phyloP scores from a whole-genome alignment of 2,888 invertebrate genomes.

The Parnassius apollo region DNA sequence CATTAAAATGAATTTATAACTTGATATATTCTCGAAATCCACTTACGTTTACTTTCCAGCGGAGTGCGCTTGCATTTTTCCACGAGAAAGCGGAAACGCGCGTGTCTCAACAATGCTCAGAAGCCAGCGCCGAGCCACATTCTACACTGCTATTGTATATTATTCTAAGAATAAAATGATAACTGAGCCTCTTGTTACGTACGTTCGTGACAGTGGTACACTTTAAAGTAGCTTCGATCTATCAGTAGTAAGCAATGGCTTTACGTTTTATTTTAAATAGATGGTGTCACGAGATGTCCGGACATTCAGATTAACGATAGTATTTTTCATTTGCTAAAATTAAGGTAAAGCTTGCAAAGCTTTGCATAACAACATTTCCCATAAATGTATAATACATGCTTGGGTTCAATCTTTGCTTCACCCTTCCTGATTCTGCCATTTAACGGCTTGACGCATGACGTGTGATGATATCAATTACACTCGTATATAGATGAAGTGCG shows the following conservation, averaged over 20 bases:
- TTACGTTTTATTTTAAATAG: no score
- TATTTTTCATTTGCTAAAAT: no score
- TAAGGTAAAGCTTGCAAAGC: no score
- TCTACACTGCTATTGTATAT: conserved; percentile 65
- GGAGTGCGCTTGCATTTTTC: conserved; percentile 72
- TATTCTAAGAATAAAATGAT: conserved; percentile 59
- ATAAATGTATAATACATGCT: no score
- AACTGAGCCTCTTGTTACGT: conserved; percentile 34
- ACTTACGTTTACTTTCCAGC: conserved; percentile 68
- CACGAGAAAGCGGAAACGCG: conserved; percentile 80
- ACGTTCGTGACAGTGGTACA: conserved; percentile 25
- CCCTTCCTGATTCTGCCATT: no score
- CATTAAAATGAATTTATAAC: conserved; percentile 34
- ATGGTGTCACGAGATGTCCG: no score
- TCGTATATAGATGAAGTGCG: no score
- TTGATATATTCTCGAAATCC: conserved; percentile 43
- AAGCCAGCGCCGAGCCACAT: conserved; percentile 67
- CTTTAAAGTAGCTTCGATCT: neutral
- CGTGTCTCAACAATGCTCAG: conserved; percentile 71
- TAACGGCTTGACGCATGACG: no score
- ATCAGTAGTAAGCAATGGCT: neutral
- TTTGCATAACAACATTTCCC: no score
- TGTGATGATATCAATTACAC: no score
- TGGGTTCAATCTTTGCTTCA: no score
- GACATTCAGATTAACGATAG: no score